Conservation (phyloP, 1,140 invertebrate genomes). For the Listronotus bonariensis region DNA sequence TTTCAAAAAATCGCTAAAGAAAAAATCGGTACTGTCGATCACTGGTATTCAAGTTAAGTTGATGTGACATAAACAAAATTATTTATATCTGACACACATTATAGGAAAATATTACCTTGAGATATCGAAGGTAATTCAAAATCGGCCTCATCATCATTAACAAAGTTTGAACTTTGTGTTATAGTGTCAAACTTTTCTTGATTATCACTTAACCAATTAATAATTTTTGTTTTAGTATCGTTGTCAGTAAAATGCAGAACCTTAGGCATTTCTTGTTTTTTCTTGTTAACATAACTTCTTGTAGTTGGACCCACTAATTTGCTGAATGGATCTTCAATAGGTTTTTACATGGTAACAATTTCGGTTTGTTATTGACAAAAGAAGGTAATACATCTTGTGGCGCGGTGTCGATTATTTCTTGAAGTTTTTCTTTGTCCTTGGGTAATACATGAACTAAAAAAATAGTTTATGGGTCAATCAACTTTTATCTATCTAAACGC, state of each 20-base stretch:
- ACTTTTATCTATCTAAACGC: too few relatives aligned
- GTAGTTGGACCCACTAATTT: slow-evolving; percentile 1
- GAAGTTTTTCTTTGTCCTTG: background rate
- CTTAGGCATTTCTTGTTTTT: slow-evolving; percentile 15
- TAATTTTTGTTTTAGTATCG: slow-evolving; percentile 14
- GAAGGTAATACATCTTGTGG: background rate
- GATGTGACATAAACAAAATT: too few relatives aligned
- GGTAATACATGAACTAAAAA: slow-evolving; percentile 15
- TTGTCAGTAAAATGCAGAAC: slow-evolving; percentile 28
- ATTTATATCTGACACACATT: background rate
- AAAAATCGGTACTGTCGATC: too few relatives aligned
- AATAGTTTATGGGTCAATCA: too few relatives aligned
- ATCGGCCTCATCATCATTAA: background rate
- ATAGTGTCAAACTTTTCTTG: slow-evolving; percentile 10
- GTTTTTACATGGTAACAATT: too few relatives aligned
- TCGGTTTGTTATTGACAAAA: too few relatives aligned
- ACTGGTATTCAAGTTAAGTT: too few relatives aligned
- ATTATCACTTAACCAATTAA: slow-evolving; percentile 32
- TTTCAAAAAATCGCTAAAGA: too few relatives aligned
- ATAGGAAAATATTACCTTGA: slow-evolving; percentile 14
- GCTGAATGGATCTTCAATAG: slow-evolving; percentile 8
- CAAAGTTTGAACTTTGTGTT: slow-evolving; percentile 2
- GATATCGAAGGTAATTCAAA: slow-evolving; percentile 18
- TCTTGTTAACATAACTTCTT: slow-evolving; percentile 21
- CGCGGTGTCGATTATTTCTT: slow-evolving; percentile 11